A percentile compares a stretch with the other conserved stretches of the same genome.
These are phyloP conservation scores for Stigmatopora argus DNA, from an alignment of 2,113 vertebrate species.

Conservation along the genomic window DNA sequence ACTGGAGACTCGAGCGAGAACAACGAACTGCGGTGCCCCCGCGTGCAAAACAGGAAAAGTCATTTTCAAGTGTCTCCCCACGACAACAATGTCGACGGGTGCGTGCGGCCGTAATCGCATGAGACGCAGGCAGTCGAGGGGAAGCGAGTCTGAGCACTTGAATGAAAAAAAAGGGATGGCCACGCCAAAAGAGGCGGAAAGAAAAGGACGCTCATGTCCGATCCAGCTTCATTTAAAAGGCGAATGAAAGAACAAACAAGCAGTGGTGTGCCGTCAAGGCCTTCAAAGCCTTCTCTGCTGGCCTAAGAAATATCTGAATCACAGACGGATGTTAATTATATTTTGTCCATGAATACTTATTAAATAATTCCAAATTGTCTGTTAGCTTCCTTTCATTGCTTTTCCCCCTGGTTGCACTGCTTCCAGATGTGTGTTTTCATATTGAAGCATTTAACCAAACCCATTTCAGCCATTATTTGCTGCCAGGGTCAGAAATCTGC, in stretches of 20 bases:
- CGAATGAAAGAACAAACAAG: constrained; percentile 14
- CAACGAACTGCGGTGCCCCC: constrained; percentile 36
- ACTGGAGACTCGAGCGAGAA: background rate
- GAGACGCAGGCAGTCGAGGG: constrained; percentile 61
- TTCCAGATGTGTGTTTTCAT: too few relatives aligned
- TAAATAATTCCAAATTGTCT: too few relatives aligned
- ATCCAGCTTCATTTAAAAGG: constrained; percentile 22
- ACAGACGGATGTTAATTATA: too few relatives aligned
- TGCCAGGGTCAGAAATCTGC: too few relatives aligned
- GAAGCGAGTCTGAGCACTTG: constrained; percentile 55
- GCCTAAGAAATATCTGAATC: too few relatives aligned
- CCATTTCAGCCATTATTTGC: too few relatives aligned
- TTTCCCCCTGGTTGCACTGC: too few relatives aligned
- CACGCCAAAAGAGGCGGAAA: constrained; percentile 24
- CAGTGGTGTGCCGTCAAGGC: too few relatives aligned
- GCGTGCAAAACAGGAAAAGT: constrained; percentile 23
- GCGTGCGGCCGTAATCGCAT: constrained; percentile 58
- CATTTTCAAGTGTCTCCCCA: constrained; percentile 49
- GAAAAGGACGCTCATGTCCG: constrained; percentile 16
- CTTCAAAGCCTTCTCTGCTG: too few relatives aligned
- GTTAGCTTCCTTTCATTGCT: too few relatives aligned
- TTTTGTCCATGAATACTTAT: too few relatives aligned
- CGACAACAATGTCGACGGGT: constrained; percentile 52
- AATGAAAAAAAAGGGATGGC: constrained; percentile 50
- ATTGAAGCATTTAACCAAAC: too few relatives aligned